These are phyloP conservation scores for Tympanuchus pallidicinctus DNA, from an alignment of 2,113 vertebrate genomes.

Conservation along the genomic window DNA sequence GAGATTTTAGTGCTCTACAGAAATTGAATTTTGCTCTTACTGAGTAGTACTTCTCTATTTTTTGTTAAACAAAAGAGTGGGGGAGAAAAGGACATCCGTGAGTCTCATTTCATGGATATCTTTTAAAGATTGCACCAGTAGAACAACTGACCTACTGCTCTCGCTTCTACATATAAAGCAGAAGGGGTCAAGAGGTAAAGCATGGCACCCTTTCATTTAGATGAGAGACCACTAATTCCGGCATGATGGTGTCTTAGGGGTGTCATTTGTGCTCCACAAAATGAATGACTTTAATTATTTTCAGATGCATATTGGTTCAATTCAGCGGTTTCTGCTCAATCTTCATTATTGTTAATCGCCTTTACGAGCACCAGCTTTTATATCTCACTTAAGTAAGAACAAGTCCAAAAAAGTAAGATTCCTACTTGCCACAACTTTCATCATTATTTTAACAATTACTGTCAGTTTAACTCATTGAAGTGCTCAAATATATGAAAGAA, in stretches of 20 bases:
- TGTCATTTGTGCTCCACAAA: background rate
- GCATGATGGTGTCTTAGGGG: background rate
- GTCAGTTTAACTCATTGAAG: background rate
- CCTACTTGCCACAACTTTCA: rapidly evolving
- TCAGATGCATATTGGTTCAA: background rate
- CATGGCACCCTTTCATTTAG: background rate
- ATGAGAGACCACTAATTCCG: background rate
- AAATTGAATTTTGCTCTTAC: background rate
- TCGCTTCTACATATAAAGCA: background rate
- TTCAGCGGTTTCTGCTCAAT: background rate
- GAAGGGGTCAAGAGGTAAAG: background rate
- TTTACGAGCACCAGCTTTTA: background rate
- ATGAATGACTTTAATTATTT: background rate
- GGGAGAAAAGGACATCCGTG: background rate
- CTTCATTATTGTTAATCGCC: background rate
- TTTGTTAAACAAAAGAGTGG: background rate
- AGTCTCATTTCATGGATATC: background rate
- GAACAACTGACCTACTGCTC: background rate
- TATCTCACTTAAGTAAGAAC: background rate
- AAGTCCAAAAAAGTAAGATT: background rate
- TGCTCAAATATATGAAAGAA: background rate
- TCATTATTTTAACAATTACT: background rate
- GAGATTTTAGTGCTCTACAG: background rate
- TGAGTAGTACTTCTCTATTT: background rate
- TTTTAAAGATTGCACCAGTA: background rate